Percentiles rank a stretch among this genome's conserved stretches.
Evolutionary conservation across 2,113 vertebrate genomes (phyloP).

Genomic region (Phrynosoma platyrhinos): DNA sequence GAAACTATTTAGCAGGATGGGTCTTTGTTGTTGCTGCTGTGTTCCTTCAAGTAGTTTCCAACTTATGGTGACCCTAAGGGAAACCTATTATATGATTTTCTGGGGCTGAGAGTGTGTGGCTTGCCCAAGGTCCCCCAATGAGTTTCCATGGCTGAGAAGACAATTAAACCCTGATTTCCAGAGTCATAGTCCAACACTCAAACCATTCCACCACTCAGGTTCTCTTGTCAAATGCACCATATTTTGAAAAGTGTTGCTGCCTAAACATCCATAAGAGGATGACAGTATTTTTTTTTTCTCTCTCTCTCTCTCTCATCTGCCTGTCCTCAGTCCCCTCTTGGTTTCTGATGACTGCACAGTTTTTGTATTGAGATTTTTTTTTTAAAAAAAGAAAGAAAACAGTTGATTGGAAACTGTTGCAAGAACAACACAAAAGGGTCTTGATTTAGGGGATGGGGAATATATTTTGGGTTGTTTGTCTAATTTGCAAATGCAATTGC

Average conservation of each 20-base stretch:
- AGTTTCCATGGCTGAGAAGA: too few species aligned
- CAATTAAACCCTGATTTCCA: too few species aligned
- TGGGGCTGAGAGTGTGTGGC: too few species aligned
- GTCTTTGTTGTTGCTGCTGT: too few species aligned
- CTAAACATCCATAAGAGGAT: not conserved
- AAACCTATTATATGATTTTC: too few species aligned
- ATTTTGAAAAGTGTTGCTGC: not conserved
- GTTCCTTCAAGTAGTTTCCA: too few species aligned
- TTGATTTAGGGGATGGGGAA: constrained; percentile 63
- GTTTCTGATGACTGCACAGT: constrained; percentile 69
- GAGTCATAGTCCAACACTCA: too few species aligned
- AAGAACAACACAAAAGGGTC: constrained; percentile 60
- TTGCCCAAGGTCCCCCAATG: too few species aligned
- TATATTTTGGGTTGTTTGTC: constrained; percentile 53
- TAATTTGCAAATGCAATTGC: constrained; percentile 63
- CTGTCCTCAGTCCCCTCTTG: constrained; percentile 18
- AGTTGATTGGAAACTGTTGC: constrained; percentile 65
- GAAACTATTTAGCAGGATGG: too few species aligned
- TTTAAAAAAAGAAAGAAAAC: constrained; percentile 12
- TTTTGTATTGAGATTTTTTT: constrained; percentile 53
- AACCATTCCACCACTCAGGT: too few species aligned
- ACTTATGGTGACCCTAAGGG: too few species aligned
- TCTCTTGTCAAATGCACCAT: too few species aligned
- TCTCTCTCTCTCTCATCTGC: constrained; percentile 7
- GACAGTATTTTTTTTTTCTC: not conserved